Base-by-base conservation (phyloP, 53 echinoderm and acorn worm genomes). In the Stichopus horrens region DNA sequence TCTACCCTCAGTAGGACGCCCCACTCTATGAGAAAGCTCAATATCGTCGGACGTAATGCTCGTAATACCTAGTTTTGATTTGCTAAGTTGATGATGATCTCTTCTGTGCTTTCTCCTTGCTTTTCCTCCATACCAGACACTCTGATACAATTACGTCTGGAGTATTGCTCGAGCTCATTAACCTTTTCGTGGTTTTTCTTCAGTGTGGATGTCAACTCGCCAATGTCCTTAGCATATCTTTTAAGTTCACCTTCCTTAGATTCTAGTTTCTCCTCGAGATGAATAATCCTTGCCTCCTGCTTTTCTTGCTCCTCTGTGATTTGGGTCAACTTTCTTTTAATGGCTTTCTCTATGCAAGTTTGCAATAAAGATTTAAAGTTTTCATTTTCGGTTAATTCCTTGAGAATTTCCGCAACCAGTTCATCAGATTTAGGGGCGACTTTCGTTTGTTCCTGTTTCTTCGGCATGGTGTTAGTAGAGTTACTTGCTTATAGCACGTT, bases 81-180 rank as follows among this genome's bases (percentile, higher is more conserved):
- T 67, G 67, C 67, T 67, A 67, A 67, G 67, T 67, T 67, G 14
- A 67, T 67, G 67, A 67, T 67, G 67, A 67, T 67, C 67, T 67
- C 67, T 67, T 67, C 67, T 67, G 67, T 1, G 1, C 3, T 67
- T 18, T 67, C 67, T 18, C 67, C 67, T 3, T 11, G 13, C 1
- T 67, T 14, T 14, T 14, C 11, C 11, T 14, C 11, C 37, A 37
- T 2, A 37, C 37, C 37, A 37, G 2, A 37, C 37, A 37, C 37
- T 37, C 37, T 37, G 37, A 37, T 37, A 37, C 37, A 37, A 37
- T 37, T 37, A 37, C 37, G 37, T 2, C 37, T 37, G 37, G 37
- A 67, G 18, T 2, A 67, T 14, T 18, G 18, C 67, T 18, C 67
- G 67, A 11, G 13, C 18, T 11, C 13, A 67, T 11, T 67, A 14